A percentile compares a stretch with the other conserved stretches of the same genome.
phyloP scores from a whole-genome alignment of 2,888 invertebrate species.

The Dimorphilus gyrociliatus region DNA sequence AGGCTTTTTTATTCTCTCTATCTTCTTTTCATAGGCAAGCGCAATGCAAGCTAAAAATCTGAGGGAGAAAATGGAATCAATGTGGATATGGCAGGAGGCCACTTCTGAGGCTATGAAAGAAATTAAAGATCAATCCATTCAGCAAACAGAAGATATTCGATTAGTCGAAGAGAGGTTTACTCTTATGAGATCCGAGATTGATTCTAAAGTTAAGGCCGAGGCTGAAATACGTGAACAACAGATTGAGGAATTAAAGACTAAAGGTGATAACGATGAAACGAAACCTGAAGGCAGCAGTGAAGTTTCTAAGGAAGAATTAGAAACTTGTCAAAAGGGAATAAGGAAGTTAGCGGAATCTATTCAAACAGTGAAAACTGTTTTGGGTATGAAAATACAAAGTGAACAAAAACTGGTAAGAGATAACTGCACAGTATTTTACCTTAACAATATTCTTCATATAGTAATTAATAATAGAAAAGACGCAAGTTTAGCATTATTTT shows the following conservation, averaged over 20 bases:
- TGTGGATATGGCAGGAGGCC: slow-evolving; percentile 25
- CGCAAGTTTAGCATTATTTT: no score
- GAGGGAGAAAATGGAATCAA: slow-evolving; percentile 22
- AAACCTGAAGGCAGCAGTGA: slow-evolving; percentile 1
- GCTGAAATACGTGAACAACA: slow-evolving; percentile 20
- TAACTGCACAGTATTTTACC: not conserved
- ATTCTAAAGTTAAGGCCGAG: slow-evolving; percentile 20
- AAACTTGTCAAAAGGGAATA: slow-evolving; percentile 26
- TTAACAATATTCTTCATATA: not conserved
- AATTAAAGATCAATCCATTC: slow-evolving; percentile 15
- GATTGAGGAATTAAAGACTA: slow-evolving; percentile 18
- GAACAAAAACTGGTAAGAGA: slow-evolving; percentile 33
- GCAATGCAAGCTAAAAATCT: slow-evolving; percentile 18
- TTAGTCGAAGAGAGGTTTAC: slow-evolving; percentile 25
- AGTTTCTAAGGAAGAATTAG: slow-evolving; percentile 1
- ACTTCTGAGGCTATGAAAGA: slow-evolving; percentile 25
- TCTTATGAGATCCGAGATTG: slow-evolving; percentile 23
- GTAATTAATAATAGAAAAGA: no score
- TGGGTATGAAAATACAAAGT: slow-evolving; percentile 36
- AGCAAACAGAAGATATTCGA: slow-evolving; percentile 25
- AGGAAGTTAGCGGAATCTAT: slow-evolving; percentile 32
- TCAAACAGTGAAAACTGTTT: slow-evolving; percentile 35
- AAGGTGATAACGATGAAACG: slow-evolving; percentile 8
- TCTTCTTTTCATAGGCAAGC: slow-evolving; percentile 5
- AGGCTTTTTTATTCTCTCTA: not conserved